Evolutionary conservation across 2,797 vertebrate species (phyloP).

Genomic region (Hippopotamyrus pictus): DNA sequence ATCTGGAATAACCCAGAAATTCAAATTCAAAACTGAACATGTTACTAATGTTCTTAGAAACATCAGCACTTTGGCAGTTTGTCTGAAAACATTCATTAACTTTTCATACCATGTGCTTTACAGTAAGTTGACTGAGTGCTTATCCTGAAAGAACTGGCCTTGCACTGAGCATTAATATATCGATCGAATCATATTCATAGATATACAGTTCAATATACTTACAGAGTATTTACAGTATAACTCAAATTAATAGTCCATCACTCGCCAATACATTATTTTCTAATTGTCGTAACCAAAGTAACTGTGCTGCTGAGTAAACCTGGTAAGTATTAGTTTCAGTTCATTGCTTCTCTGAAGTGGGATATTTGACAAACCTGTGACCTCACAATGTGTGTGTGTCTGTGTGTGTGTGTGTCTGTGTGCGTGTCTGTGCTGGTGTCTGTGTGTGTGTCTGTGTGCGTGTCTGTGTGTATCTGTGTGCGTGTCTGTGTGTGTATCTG

Average conservation of each 20-base stretch:
- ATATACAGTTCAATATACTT: not conserved
- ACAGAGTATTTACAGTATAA: not conserved
- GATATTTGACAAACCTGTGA: not conserved
- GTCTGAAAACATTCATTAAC: not conserved
- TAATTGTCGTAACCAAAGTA: not conserved
- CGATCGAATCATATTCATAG: not conserved
- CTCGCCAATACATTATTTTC: not conserved
- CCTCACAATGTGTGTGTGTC: not conserved
- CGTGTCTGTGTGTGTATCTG: not conserved
- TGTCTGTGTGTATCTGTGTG: not conserved
- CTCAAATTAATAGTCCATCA: not conserved
- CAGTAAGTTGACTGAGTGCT: not conserved
- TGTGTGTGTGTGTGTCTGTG: not conserved
- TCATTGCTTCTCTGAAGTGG: not conserved
- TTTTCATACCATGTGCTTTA: not conserved
- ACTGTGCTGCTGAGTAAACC: not conserved
- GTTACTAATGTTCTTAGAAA: not conserved
- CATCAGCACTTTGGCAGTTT: not conserved
- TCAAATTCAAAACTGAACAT: not conserved
- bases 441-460: not conserved
- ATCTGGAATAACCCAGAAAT: not conserved
- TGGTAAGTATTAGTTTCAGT: not conserved
- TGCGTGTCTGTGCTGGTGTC: not conserved
- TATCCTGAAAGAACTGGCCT: not conserved
- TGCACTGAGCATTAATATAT: not conserved